Conservation (phyloP, 1,140 invertebrate genomes). For the Phymastichus coffea region DNA sequence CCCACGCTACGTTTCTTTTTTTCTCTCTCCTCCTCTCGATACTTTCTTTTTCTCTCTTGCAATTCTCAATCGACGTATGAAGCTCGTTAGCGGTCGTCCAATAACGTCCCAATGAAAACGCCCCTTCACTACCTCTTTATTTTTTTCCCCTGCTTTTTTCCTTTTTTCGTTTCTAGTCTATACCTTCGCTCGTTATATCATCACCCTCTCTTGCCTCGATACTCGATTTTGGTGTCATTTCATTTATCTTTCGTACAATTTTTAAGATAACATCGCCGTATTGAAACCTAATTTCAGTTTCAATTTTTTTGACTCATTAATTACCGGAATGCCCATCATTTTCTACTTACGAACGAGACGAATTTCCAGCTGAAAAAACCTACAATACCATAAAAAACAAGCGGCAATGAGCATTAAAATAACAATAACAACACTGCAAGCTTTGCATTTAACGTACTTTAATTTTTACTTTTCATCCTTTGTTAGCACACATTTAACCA, state of each 20-base stretch:
- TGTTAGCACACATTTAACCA: too few species aligned
- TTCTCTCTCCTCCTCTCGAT: too few species aligned
- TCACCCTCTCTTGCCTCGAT: background rate
- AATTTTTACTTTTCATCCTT: too few species aligned
- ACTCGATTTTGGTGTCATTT: background rate
- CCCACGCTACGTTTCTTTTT: slow-evolving; percentile 1
- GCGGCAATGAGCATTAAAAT: too few species aligned
- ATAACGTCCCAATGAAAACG: slow-evolving; percentile 45
- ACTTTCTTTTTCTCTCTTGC: slow-evolving; percentile 14
- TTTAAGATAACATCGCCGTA: slow-evolving; percentile 36
- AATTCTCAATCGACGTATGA: slow-evolving; percentile 34
- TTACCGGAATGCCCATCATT: too few species aligned
- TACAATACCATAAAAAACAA: too few species aligned
- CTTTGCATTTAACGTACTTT: too few species aligned
- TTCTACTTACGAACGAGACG: too few species aligned
- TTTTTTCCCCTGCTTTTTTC: background rate
- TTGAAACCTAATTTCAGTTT: background rate
- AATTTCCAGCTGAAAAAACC: too few species aligned
- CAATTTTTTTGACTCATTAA: too few species aligned
- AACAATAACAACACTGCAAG: too few species aligned
- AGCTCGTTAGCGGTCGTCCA: slow-evolving; percentile 46
- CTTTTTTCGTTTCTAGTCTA: background rate
- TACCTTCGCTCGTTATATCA: background rate
- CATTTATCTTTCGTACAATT: background rate
- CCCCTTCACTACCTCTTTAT: slow-evolving; percentile 28